Percentiles rank a stretch among this genome's conserved stretches.
Conservation (phyloP, 2,888 invertebrate species). For the Agrochola macilenta region DNA sequence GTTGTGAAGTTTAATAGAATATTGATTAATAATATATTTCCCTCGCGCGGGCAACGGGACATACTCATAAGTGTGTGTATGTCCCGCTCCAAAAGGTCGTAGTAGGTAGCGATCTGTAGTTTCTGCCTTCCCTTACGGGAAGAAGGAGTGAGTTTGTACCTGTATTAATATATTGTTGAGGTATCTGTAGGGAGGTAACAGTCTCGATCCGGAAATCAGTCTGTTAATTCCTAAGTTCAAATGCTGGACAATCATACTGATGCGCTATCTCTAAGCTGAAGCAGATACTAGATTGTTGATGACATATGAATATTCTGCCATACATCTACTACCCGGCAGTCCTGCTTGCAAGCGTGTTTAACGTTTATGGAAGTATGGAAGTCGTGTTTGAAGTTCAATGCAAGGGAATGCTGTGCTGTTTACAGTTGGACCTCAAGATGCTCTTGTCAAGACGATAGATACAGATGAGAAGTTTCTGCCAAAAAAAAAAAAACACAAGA, state of each 20-base stretch:
- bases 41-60: too few relatives aligned
- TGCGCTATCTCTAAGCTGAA: too few relatives aligned
- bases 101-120: neutral
- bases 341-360: neutral
- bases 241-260: neutral
- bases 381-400: neutral
- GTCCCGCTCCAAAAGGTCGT: too few relatives aligned
- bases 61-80: too few relatives aligned
- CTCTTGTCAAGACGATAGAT: neutral
- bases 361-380: too few relatives aligned
- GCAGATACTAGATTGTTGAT: too few relatives aligned
- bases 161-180: neutral
- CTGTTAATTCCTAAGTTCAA: neutral
- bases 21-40: neutral
- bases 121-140: too few relatives aligned
- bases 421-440: neutral
- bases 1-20: neutral
- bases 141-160: neutral
- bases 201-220: too few relatives aligned
- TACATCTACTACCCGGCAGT: neutral
- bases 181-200: neutral
- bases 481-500: neutral
- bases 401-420: neutral
- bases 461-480: neutral
- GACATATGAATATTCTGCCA: conserved; percentile 4